Conservation (phyloP, 2,113 vertebrate species). For the Pollimyrus isidori region DNA sequence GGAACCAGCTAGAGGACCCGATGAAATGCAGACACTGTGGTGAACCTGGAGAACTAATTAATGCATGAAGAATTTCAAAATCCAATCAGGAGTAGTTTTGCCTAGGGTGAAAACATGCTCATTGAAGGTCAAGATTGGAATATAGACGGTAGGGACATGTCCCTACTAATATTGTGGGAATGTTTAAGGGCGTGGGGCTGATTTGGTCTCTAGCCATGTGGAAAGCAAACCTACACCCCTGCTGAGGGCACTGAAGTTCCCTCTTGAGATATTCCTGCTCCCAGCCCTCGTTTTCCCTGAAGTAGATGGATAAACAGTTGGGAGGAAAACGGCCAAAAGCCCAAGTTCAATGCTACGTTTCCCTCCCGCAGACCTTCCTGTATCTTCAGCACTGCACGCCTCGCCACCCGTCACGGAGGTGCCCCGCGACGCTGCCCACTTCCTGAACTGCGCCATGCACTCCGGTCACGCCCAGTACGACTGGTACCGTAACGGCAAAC, state of each 20-base stretch:
- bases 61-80: neutral
- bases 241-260: neutral
- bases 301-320: neutral
- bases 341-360: neutral
- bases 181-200: neutral
- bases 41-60: neutral
- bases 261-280: neutral
- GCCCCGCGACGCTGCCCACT: slow-evolving; percentile 13
- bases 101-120: neutral
- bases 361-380: neutral
- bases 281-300: neutral
- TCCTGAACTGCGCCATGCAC: slow-evolving; percentile 37
- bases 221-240: neutral
- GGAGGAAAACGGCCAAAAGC: neutral
- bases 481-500: slow-evolving; percentile 23
- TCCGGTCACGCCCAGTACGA: slow-evolving; percentile 50
- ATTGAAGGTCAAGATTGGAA: neutral
- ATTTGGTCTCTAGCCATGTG: neutral
- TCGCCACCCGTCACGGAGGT: neutral
- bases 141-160: neutral
- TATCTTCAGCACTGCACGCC: neutral
- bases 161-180: no score
- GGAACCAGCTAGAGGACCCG: neutral
- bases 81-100: neutral
- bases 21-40: neutral